phyloP scores from a whole-genome alignment of 2,888 invertebrate species.

The Andrena haemorrhoa region DNA sequence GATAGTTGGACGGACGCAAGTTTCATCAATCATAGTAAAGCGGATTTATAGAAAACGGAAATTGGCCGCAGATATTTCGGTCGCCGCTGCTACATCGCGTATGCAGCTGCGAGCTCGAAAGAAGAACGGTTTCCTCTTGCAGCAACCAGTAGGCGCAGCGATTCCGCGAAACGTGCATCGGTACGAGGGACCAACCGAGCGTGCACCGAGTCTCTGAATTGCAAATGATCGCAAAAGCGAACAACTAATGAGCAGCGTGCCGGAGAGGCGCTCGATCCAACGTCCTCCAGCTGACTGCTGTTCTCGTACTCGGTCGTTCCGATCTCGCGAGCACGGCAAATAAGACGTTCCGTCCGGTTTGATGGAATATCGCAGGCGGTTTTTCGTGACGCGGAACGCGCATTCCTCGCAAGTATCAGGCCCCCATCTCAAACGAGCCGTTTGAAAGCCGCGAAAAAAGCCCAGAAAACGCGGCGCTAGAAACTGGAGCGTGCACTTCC shows the following conservation, averaged over 20 bases:
- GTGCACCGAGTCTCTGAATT: constrained; percentile 30
- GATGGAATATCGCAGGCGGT: constrained; percentile 2
- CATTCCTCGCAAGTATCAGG: constrained; percentile 47
- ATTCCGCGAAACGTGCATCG: constrained; percentile 20
- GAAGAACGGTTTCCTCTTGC: neutral
- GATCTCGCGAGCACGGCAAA: constrained; percentile 19
- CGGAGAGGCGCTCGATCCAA: neutral
- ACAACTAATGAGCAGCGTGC: constrained; percentile 28
- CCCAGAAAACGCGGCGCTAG: constrained; percentile 45
- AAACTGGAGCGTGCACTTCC: constrained; percentile 63
- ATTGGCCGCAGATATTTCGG: neutral
- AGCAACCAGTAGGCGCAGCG: neutral
- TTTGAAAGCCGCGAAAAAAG: constrained; percentile 48
- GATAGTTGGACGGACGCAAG: constrained; percentile 20
- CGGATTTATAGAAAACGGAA: constrained; percentile 7
- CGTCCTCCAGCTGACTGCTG: constrained; percentile 17
- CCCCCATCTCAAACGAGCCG: constrained; percentile 14
- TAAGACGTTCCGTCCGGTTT: constrained; percentile 9
- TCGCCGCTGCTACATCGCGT: neutral
- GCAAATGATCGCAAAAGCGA: constrained; percentile 38
- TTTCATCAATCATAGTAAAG: constrained; percentile 18
- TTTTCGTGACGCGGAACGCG: constrained; percentile 21
- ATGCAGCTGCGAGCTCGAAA: neutral
- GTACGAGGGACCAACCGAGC: constrained; percentile 5
- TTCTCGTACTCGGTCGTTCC: constrained; percentile 11